Evolutionary conservation across 2,888 invertebrate species (phyloP), one percentile per base, ranked within the genome.

Genomic region (Ellobium chinense): DNA sequence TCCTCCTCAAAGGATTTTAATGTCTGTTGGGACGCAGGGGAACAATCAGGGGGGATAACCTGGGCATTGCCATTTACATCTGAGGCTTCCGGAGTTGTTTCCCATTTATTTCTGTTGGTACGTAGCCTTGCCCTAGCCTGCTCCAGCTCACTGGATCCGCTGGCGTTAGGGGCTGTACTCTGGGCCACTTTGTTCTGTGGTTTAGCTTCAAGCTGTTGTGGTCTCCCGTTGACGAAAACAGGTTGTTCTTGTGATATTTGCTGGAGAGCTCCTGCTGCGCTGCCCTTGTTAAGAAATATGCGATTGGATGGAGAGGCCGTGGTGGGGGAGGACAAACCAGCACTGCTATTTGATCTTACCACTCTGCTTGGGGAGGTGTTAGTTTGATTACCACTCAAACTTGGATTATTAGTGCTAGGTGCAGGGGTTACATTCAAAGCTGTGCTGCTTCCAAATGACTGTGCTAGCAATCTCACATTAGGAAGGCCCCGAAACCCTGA

Each of bases 401-500:
- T 14, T 1, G 27, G 36, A 21, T 9, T 27, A 21, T 7, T 29
- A 34, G 27, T 39, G 36, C 34, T 46, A 1, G 46, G 21, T 31
- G 39, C 27, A 7, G 63, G 24, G 27, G 34, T 34, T 14, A 5
- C 9, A 39, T 80, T 73, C 39, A 80, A 63, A 21, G 74, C 68
- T 9, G 79, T 65, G 60, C 60, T 79, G 36, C 72, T 80, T 54
- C 82, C 83, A 63, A 85, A 85, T 12, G 79, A 75, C 65, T 82
- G 80, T 21, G 85, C 84, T 37, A 85, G 70, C 75, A 69, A 62
- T 72, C 65, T 79, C 0, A 85, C 85, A 36, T 81, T 85, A 2
- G 85, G 84, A 62, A 84, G 79, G 46, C 75, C 81, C 24, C 66
- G 70, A 56, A 70, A 80, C 18, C 60, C 72, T 18, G n/a, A 24